Evolutionary conservation across 2,113 vertebrate species (phyloP), one percentile per base, ranked within the genome.

Genomic region (Aegotheles bennettii): DNA sequence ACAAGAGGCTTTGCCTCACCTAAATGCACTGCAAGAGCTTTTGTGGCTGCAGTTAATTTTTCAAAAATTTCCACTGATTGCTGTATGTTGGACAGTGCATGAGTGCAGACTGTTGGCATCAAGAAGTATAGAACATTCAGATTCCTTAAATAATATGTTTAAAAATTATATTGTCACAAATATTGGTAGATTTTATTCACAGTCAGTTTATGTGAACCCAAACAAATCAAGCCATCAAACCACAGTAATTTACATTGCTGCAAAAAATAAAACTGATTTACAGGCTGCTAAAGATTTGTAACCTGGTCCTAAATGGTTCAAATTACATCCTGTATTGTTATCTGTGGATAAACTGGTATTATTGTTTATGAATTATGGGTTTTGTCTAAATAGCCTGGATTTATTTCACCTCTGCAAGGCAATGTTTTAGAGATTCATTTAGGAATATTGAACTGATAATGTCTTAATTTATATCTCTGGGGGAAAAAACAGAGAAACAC

Each of bases 341-440:
- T 79, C 33, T 57, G n/a, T 69, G 33, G 31, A 83, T 84, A 77
- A 87, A 26, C 23, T 74, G 50, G 54, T 85, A 45, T 70, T 91
- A 45, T 69, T 90, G 78, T 89, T 94, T 93, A 92, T 86, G 84
- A 89, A 64, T 26, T 56, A 29, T 0, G 8, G 42, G 17, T 91
- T 94, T 90, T 84, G 68, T 79, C 51, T 80, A 90, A 90, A 80
- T 78, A 40, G 16, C 26, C 69, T 60, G 48, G 50, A 84, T 96
- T 96, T 96, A 94, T 97, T 92, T 96, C 36, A 38, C 60, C 57
- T 92, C 79, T 88, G 50, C 26, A 13, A 96, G 79, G 56, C 57
- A 84, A 61, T 50, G 60, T 40, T 89, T 76, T 60, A 91, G 87
- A 94, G 59, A 93, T 83, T 89, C 45, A 73, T 83, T 84, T 89